Conservation (phyloP, 2,888 invertebrate species). For the Nebria brevicollis region DNA sequence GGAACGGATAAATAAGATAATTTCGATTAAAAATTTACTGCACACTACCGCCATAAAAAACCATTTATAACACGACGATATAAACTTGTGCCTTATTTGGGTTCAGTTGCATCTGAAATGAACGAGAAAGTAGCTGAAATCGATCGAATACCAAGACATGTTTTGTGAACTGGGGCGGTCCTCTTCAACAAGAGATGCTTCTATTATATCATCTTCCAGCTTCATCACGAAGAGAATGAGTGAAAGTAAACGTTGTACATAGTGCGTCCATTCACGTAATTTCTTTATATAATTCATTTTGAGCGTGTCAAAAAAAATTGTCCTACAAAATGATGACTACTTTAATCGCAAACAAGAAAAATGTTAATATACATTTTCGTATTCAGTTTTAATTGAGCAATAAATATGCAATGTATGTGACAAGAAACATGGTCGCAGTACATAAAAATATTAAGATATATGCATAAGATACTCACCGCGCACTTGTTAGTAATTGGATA, state of each 20-base stretch:
- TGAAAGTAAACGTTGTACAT: background rate
- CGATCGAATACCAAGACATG: conserved; percentile 1
- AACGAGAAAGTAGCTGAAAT: background rate
- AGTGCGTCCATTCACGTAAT: too few species aligned
- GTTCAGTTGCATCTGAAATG: background rate
- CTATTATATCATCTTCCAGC: background rate
- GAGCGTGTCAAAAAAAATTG: background rate
- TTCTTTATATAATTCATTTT: background rate
- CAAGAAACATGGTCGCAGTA: background rate
- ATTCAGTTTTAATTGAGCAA: background rate
- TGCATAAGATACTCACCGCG: background rate
- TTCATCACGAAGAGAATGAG: background rate
- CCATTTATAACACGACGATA: background rate
- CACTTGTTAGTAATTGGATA: background rate
- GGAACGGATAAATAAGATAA: background rate
- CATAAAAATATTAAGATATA: background rate
- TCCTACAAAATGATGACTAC: background rate
- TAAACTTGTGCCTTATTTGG: background rate
- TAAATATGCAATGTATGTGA: background rate
- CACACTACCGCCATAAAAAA: background rate
- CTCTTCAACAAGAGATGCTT: background rate
- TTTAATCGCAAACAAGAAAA: background rate
- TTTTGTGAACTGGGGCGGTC: background rate
- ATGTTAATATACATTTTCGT: background rate
- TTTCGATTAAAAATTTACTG: background rate